Evolutionary conservation across 2,888 invertebrate genomes (phyloP), one percentile per base, ranked within the genome.

Genomic region (Leptopilina myrica): DNA sequence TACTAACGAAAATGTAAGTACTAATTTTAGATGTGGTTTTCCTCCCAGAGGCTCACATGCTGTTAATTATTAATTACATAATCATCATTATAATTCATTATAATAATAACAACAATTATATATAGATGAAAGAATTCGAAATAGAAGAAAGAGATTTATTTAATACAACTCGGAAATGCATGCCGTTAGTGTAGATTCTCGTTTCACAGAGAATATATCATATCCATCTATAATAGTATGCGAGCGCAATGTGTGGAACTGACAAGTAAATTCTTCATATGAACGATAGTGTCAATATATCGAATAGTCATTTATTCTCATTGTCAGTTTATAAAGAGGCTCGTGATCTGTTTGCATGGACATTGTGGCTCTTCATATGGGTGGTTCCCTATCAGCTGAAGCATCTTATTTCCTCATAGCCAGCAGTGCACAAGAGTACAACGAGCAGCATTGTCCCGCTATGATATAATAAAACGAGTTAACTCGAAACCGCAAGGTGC

Each of bases 391-490:
- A 83, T 83, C 83, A 65, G 67, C 73, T 14, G 65, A 78, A 79
- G 77, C 76, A 83, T 80, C 83, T 83, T 78, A 79, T 83, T 83
- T 81, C 81, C 80, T 83, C 80, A 77, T 81, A 79, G 83, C 79
- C 59, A 15, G 7, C 59, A 15, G 59, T 59, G 59, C 15, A 59
- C 59, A 15, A 15, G 59, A n/a, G 56, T 46, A 15, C 59, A 59
- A 59, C 59, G n/a, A 15, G 78, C 69, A 78, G 76, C 79, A 78
- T 76, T 80, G 80, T 83, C 79, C 80, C 83, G 81, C 83, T 83
- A 81, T 79, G 80, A 81, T 80, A 78, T 76, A 59, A 59, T 59
- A 62, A 79, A 83, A 81, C 79, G 67, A 59, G 76, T 79, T 79
- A 33, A 33, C 33, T 33, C 78, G 76, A 53, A 76, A 78, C 77